Base-by-base conservation (phyloP, 1,140 invertebrate species). In the Polyergus mexicanus region DNA sequence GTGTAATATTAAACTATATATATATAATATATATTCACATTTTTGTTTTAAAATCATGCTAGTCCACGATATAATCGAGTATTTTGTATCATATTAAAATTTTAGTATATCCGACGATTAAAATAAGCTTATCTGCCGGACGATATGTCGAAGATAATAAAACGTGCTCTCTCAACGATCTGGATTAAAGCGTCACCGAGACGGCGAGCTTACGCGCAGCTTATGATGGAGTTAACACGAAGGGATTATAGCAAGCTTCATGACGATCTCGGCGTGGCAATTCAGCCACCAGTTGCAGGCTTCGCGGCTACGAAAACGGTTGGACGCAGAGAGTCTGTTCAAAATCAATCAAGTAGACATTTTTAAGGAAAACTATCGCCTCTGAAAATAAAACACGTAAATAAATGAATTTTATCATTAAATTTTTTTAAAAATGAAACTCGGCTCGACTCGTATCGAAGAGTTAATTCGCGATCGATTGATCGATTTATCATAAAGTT, bases 281-380 rank as follows among this genome's bases (percentile, higher is more conserved):
- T 87, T 89, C 91, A 75, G 90, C 93, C 93, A 94, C 92, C 93
- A 94, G 93, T 94, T 94, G 93, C 92, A 90, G 92, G 81, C 90
- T 84, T 87, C 76, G 89, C 88, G 89, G 88, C 86, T 89, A 92
- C 83, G 90, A 89, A 90, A 91, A 86, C 90, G 91, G 88, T 84
- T 47, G 38, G 66, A 60, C 38, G n/a, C 25, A 19, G 6, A 13
- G 6, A 13, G 41, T 32, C 0, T 13, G 8, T 80, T 19, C 3
- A 22, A 54, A n/a, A 32, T 38, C 25, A 25, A 32, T 38, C 25
- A 25, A 56, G 11, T 62, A 13, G 13, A 11, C 16, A 38, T 13
- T 3, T 1, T 35, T 7, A 22, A 38, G 25, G 8, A 38, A 69
- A 80, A 65, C 13, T 38, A 25, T 69, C 2, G 22, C 0, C 66